A percentile compares a stretch with the other conserved stretches of the same genome.
These are phyloP conservation scores for Albula goreensis DNA, from an alignment of 2,113 vertebrate species.

Conservation along the genomic window DNA sequence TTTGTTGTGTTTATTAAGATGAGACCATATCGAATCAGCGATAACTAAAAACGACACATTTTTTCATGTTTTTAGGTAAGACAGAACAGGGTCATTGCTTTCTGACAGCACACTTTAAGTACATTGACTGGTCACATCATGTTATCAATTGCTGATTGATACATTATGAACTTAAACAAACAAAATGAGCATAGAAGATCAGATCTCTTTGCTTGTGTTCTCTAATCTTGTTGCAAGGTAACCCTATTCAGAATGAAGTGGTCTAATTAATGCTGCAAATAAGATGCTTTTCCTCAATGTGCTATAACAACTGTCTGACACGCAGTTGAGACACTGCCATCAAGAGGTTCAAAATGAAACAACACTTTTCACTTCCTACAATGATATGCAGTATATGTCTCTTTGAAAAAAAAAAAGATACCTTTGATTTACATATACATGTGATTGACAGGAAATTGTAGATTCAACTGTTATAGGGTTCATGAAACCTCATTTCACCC, in stretches of 20 bases:
- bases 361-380: not conserved
- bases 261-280: not conserved
- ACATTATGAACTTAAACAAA: not conserved
- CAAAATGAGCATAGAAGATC: not conserved
- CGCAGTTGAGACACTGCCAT: not conserved
- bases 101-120: not conserved
- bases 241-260: not conserved
- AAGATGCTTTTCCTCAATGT: not conserved
- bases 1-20: too few relatives aligned
- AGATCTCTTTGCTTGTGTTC: not conserved
- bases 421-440: too few relatives aligned
- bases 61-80: too few relatives aligned
- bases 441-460: too few relatives aligned
- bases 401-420: too few relatives aligned
- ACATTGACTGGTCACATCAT: not conserved
- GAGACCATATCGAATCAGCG: too few relatives aligned
- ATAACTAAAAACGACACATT: too few relatives aligned
- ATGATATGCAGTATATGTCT: too few relatives aligned
- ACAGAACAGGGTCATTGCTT: too few relatives aligned
- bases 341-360: not conserved
- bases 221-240: not conserved
- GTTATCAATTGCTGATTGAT: not conserved
- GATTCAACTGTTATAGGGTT: too few relatives aligned
- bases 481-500: too few relatives aligned
- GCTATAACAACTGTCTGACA: not conserved